These are phyloP conservation scores for Ramazzottius varieornatus DNA, from an alignment of 2,888 invertebrate species.

Conservation along the genomic window DNA sequence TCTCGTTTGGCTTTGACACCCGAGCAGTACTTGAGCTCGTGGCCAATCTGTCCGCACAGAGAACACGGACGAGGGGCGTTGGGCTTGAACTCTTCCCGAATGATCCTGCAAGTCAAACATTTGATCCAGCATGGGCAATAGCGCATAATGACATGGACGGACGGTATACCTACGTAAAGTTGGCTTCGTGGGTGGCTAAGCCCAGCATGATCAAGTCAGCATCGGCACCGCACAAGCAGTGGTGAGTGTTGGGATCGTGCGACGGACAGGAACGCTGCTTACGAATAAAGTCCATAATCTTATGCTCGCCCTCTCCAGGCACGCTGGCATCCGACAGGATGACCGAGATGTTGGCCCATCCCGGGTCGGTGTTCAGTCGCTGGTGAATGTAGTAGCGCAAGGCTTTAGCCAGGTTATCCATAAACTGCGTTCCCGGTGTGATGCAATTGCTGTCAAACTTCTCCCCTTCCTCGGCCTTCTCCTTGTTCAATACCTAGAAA, in stretches of 20 bases:
- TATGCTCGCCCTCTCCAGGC: conserved; percentile 93
- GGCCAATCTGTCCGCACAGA: conserved; percentile 46
- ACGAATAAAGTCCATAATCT: conserved; percentile 98
- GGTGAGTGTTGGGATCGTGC: conserved; percentile 90
- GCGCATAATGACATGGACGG: not conserved
- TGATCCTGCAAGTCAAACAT: conserved; percentile 8
- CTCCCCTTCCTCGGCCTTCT: conserved; percentile 57
- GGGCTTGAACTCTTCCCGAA: conserved; percentile 77
- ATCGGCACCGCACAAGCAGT: conserved; percentile 91
- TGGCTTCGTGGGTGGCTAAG: conserved; percentile 88
- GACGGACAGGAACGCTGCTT: conserved; percentile 72
- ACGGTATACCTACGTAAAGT: conserved; percentile 85
- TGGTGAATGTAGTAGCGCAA: conserved; percentile 65
- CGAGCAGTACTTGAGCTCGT: conserved; percentile 23
- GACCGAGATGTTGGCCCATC: conserved; percentile 54
- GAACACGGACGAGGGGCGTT: conserved; percentile 86
- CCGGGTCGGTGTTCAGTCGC: conserved; percentile 66
- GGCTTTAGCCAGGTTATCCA: conserved; percentile 51
- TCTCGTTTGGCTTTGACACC: conserved; percentile 16
- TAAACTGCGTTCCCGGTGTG: conserved; percentile 96
- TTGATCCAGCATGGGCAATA: not conserved
- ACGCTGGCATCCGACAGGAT: conserved; percentile 97
- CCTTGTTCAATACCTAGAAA: conserved; percentile 37
- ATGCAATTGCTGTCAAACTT: conserved; percentile 98
- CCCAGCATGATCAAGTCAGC: conserved; percentile 29